Base-by-base conservation (phyloP, 1,140 invertebrate species). In the Macrobrachium nipponense region DNA sequence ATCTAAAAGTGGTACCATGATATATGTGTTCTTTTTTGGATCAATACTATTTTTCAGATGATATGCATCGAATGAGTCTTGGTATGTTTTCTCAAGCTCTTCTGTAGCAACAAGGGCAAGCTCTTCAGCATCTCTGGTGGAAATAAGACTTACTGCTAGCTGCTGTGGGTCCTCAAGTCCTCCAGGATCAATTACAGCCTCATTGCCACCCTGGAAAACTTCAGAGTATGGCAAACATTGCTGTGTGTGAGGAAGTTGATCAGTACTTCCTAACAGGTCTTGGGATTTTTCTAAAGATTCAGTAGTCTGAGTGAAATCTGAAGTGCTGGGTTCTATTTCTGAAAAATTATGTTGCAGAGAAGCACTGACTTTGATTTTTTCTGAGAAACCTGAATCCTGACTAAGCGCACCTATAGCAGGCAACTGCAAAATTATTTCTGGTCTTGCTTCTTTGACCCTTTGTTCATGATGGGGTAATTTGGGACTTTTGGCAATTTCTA, bases 11-110 rank as follows among this genome's bases (percentile, higher is more conserved):
- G 27, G 27, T 36, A 36, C 27, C 62, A 70, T 51, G n/a, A n/a
- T n/a, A 62, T 12, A 5, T 51, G 23, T 23, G 43, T 80, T 70
- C 70, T 36, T 18, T 14, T 20, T 58, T 62, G 70, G 10, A 58
- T 17, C 64, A 36, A 43, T 83, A n/a, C 12, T 76, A 44, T 58
- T 83, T 83, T 75, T 20, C 73, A 75, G 14, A 17, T 43, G 23
- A 36, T 36, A 62, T 77, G 23, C 59, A 36, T 83, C 11, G 66
- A 66, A 2, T 58, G 72, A 61, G 27, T 18, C 27, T 61, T 27
- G 59, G 2, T 72, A 36, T 23, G 12, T 76, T 23, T 64, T 20
- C 27, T 20, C 2, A 15, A 43, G 43, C 36, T 14, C 12, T 70
- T 23, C 20, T 44, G 43, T 20, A 68, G 79, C 20, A 68, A 80